Percentiles rank a stretch among this genome's conserved stretches.
Conservation (phyloP, 2,888 invertebrate genomes). For the Norana najaformis region DNA sequence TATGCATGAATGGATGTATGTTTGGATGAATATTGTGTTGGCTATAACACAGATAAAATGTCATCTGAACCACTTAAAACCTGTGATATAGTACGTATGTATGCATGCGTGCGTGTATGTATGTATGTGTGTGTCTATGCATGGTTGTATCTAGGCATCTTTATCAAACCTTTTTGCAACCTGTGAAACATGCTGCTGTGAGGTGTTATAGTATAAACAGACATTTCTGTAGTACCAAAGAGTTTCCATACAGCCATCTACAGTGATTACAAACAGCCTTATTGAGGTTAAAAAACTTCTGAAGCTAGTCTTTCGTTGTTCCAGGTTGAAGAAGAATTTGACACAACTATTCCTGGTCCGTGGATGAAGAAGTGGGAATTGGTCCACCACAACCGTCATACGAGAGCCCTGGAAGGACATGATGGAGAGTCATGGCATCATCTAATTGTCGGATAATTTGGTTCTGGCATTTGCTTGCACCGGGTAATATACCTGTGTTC, state of each 20-base stretch:
- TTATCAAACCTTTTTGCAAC: background rate
- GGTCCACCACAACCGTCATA: conserved; percentile 52
- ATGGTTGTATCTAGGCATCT: too few species aligned
- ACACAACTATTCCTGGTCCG: conserved; percentile 54
- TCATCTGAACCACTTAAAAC: background rate
- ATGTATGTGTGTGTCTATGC: background rate
- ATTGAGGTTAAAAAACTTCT: background rate
- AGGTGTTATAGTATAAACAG: background rate
- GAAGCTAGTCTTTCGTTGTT: background rate
- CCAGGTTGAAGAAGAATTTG: conserved; percentile 46
- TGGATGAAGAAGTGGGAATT: conserved; percentile 59
- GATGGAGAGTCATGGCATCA: background rate
- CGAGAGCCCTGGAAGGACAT: conserved; percentile 38
- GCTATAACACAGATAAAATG: background rate
- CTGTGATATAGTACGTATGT: background rate
- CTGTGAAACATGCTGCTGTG: background rate
- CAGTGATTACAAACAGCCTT: background rate
- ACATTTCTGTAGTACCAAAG: background rate
- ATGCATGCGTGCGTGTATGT: background rate
- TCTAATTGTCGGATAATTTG: background rate
- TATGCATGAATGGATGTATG: too few species aligned
- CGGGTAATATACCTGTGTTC: too few species aligned
- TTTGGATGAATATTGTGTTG: background rate
- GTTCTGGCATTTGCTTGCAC: background rate
- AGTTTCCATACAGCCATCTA: background rate